phyloP scores from a whole-genome alignment of 2,888 invertebrate species.

The Tetragonisca angustula region DNA sequence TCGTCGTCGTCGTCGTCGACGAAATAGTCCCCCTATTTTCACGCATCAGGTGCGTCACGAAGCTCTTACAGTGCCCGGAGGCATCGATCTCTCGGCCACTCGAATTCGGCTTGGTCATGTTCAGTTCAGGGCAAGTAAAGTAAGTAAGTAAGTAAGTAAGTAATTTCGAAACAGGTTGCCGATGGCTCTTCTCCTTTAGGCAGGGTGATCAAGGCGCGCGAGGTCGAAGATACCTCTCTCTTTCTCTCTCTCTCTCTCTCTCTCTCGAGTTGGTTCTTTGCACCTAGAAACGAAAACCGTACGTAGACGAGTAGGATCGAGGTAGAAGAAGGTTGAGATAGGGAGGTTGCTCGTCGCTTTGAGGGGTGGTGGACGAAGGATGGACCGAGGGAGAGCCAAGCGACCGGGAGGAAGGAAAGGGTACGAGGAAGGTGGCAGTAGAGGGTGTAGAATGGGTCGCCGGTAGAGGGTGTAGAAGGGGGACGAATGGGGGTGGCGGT shows the following conservation, averaged over 20 bases:
- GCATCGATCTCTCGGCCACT: constrained; percentile 67
- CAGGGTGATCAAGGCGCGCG: background rate
- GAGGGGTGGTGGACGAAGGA: constrained; percentile 66
- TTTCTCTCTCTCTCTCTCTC: too few relatives aligned
- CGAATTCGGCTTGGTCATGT: constrained; percentile 1
- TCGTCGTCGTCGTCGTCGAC: background rate
- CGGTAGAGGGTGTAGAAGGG: constrained; percentile 47
- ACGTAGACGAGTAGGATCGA: constrained; percentile 53
- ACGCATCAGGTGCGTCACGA: constrained; percentile 72
- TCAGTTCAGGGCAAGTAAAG: background rate
- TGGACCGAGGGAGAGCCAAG: constrained; percentile 61
- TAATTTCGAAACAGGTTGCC: constrained; percentile 59
- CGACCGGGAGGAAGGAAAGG: constrained; percentile 31
- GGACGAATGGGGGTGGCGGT: constrained; percentile 23
- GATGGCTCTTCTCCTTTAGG: constrained; percentile 1
- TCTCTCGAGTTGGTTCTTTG: constrained; percentile 21
- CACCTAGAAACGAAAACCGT: constrained; percentile 44
- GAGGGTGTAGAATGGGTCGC: constrained; percentile 70
- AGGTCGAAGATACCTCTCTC: constrained; percentile 17
- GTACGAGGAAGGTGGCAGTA: constrained; percentile 62
- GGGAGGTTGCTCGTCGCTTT: constrained; percentile 40
- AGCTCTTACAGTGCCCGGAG: constrained; percentile 58
- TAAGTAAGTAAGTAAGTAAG: constrained; percentile 1
- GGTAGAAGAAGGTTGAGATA: constrained; percentile 63
- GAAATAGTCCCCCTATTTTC: constrained; percentile 30